Percentiles rank a stretch among this genome's conserved stretches.
Conservation (phyloP, 2,888 invertebrate genomes). For the Platycheirus rosarum region DNA sequence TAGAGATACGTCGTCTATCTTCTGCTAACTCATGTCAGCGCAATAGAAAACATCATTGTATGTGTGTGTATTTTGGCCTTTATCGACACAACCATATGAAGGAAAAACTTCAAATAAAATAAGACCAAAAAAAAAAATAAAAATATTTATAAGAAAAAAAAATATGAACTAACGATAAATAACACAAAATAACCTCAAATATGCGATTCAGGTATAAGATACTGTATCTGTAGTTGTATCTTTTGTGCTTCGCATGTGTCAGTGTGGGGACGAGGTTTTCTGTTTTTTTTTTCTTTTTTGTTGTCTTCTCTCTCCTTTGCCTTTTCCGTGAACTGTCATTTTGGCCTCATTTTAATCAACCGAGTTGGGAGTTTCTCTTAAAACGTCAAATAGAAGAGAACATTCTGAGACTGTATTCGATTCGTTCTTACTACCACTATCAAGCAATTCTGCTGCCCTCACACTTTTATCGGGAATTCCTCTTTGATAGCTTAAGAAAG, state of each 20-base stretch:
- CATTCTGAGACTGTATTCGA: constrained; percentile 17
- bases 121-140: constrained; percentile 27
- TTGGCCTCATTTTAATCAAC: constrained; percentile 57
- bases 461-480: constrained; percentile 63
- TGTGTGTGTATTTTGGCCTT: constrained; percentile 64
- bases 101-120: constrained; percentile 47
- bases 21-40: constrained; percentile 52
- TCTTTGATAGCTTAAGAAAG: constrained; percentile 51
- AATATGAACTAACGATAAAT: constrained; percentile 58
- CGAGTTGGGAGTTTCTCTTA: constrained; percentile 67
- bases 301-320: constrained; percentile 9
- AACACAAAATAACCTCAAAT: constrained; percentile 67
- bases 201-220: constrained; percentile 74
- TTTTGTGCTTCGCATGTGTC: constrained; percentile 63
- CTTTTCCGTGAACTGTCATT: constrained; percentile 29
- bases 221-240: constrained; percentile 74
- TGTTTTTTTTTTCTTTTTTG: constrained; percentile 34
- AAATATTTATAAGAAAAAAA: constrained; percentile 47
- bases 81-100: constrained; percentile 59
- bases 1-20: constrained; percentile 65
- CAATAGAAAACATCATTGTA: constrained; percentile 24
- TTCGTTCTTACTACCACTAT: constrained; percentile 14
- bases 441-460: constrained; percentile 39
- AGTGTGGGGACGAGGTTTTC: constrained; percentile 39
- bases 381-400: constrained; percentile 45